Percentiles rank a stretch among this genome's conserved stretches.
These are phyloP conservation scores for Lepidothrix coronata DNA, from an alignment of 2,113 vertebrate genomes.

Conservation along the genomic window DNA sequence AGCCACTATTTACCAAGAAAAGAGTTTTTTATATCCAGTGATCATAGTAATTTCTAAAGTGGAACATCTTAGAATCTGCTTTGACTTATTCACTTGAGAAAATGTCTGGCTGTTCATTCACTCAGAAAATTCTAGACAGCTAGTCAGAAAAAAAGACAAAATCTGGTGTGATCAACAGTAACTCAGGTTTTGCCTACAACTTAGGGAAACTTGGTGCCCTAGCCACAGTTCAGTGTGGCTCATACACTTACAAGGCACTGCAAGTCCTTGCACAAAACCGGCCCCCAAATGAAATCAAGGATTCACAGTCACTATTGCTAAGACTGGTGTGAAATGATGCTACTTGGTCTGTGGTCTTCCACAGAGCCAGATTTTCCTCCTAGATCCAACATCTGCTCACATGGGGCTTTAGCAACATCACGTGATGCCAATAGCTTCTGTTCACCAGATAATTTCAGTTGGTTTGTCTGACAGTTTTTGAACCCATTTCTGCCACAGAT, in stretches of 20 bases:
- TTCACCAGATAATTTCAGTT: neutral
- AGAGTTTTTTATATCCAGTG: constrained; percentile 51
- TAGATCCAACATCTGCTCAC: neutral
- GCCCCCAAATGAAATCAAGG: neutral
- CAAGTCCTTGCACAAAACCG: neutral
- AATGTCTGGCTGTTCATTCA: constrained; percentile 26
- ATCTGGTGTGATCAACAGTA: neutral
- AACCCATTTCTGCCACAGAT: neutral
- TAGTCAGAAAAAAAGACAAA: constrained; percentile 33
- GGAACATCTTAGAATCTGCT: constrained; percentile 59
- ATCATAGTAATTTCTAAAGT: constrained; percentile 70
- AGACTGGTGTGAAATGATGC: neutral
- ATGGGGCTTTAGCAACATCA: neutral
- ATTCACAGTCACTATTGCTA: neutral
- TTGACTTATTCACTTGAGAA: constrained; percentile 62
- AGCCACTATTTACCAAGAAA: constrained; percentile 45
- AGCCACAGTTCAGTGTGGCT: neutral
- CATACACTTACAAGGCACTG: neutral
- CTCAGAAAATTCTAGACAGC: constrained; percentile 29
- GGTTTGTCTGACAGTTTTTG: neutral
- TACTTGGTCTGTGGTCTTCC: neutral
- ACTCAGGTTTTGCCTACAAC: neutral
- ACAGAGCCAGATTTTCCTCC: neutral
- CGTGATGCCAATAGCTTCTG: neutral
- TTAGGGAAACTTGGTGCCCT: neutral